Evolutionary conservation across 2,797 vertebrate genomes (phyloP), one percentile per base, ranked within the genome.

Genomic region (Notoglanidium macrostoma): DNA sequence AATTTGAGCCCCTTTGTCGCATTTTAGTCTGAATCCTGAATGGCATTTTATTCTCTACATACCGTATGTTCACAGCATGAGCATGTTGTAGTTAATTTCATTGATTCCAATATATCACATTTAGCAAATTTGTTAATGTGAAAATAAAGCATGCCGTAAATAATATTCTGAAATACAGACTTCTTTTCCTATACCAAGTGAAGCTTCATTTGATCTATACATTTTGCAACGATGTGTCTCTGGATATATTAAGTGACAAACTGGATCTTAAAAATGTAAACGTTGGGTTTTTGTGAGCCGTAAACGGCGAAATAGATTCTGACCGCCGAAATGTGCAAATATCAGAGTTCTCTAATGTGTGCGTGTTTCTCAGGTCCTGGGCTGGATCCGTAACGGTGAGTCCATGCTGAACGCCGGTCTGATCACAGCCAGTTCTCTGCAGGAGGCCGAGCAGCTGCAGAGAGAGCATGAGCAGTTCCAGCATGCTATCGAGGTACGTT

Each of bases 311-410:
- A 11, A 51, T 51, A n/a, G 29, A 77, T 51, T 77, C 23, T 54
- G 46, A 32, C 21, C 26, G 32, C 21, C 1, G 11, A 40, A 80
- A 80, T 61, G 1, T 23, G 32, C 44, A 59, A 26, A n/a, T 26
- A 44, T 80, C 19, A 3, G 40, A 61, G 54, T 55, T 57, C 5
- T 29, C 11, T 40, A 54, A 35, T 21, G 12, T n/a, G 7, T 23
- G 11, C 85, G 49, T 79, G 32, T 88, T 79, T 21, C 46, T 54
- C 91, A 99, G 98, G 98, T 99, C 87, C 95, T 99, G 89, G 98
- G 98, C 67, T 99, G 98, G 98, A 99, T 99, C 90, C 97, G 98
- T 89, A 99, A 99, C 0, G 98, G 98, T 0, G 98, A 99, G 93
- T 99, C 98, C 0, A 99, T 99, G 98, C 92, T 99, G 81, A 99